phyloP scores from a whole-genome alignment of 2,113 vertebrate genomes.

The Columbina picui region DNA sequence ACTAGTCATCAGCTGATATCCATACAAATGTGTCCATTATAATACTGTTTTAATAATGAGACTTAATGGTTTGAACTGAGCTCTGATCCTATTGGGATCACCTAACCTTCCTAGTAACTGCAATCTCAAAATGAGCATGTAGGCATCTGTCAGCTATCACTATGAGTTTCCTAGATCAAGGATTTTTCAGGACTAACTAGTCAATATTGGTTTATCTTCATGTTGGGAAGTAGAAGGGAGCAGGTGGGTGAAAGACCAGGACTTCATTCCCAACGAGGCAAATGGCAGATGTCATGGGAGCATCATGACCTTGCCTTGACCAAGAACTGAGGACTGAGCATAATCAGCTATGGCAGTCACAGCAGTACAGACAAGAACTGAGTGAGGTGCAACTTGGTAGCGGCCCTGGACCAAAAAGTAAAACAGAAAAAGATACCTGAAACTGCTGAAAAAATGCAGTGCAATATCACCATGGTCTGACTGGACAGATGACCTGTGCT shows the following conservation, averaged over 20 bases:
- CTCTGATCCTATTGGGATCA: background rate
- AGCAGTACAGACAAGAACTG: background rate
- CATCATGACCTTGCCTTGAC: background rate
- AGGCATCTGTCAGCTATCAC: background rate
- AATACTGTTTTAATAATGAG: background rate
- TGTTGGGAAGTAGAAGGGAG: background rate
- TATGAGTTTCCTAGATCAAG: background rate
- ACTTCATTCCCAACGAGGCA: background rate
- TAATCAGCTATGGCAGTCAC: background rate
- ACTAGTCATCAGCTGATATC: background rate
- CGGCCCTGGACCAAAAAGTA: background rate
- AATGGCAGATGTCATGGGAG: accelerated
- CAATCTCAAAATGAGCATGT: background rate
- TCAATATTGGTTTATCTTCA: background rate
- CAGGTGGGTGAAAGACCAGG: background rate
- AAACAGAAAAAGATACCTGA: background rate
- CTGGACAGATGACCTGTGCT: background rate
- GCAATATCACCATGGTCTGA: background rate
- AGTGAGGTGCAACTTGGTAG: background rate
- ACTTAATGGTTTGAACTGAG: background rate
- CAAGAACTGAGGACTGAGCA: background rate
- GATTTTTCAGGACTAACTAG: background rate
- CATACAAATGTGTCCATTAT: background rate
- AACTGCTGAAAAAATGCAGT: background rate
- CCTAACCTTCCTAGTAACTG: background rate